Percentiles rank a stretch among this genome's conserved stretches.
Conservation (phyloP, 2,113 vertebrate genomes). For the Callopanchax toddi region DNA sequence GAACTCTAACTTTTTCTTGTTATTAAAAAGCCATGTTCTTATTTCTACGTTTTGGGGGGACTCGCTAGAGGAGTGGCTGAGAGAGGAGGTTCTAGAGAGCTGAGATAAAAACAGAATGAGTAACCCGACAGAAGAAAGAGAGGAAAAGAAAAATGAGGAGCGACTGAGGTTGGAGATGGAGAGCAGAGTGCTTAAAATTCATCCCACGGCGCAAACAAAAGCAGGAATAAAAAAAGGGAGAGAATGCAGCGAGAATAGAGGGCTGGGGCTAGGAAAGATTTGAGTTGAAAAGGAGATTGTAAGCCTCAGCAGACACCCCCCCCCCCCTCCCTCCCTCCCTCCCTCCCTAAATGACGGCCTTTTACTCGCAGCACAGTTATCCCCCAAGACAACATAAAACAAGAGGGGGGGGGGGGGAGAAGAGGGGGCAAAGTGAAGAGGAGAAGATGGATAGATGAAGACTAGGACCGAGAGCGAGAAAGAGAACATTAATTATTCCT, state of each 20-base stretch:
- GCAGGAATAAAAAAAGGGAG: constrained; percentile 76
- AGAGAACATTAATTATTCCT: constrained; percentile 76
- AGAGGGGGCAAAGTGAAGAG: constrained; percentile 45
- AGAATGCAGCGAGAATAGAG: constrained; percentile 65
- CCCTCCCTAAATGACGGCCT: constrained; percentile 72
- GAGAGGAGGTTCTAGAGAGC: constrained; percentile 25
- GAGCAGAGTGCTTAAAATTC: constrained; percentile 82
- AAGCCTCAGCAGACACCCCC: constrained; percentile 66
- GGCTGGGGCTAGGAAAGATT: constrained; percentile 61
- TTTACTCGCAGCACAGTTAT: constrained; percentile 80
- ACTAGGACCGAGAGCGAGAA: constrained; percentile 47
- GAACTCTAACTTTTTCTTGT: constrained; percentile 38
- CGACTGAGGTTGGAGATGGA: constrained; percentile 55
- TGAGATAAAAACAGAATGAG: constrained; percentile 30
- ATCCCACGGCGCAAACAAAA: constrained; percentile 84
- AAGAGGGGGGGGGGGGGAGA: constrained; percentile 20
- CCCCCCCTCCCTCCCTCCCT: constrained; percentile 32
- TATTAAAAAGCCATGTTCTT: constrained; percentile 35
- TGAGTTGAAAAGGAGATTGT: constrained; percentile 80
- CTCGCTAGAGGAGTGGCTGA: constrained; percentile 14
- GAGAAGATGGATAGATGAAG: constrained; percentile 67
- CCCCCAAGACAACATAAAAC: constrained; percentile 65
- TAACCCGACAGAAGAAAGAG: constrained; percentile 14
- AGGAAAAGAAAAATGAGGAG: constrained; percentile 21
- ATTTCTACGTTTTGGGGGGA: constrained; percentile 9